These are phyloP conservation scores for Oscarella lobularis DNA, from an alignment of 37 sponge, comb jelly and placozoan species.

Conservation along the genomic window DNA sequence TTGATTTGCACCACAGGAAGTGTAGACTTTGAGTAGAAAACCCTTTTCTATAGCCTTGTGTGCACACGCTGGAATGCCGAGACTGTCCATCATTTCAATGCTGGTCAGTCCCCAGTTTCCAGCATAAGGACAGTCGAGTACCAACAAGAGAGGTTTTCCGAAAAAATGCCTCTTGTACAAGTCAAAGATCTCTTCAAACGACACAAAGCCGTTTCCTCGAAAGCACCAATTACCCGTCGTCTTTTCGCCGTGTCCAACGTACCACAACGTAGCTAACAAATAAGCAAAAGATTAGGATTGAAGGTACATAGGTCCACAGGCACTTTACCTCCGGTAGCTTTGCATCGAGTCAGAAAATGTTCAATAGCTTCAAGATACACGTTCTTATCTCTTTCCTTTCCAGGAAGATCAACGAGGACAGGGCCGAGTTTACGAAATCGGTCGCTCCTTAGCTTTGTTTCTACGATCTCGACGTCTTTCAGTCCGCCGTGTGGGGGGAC, in stretches of 20 bases:
- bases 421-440: too few species aligned
- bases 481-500: too few species aligned
- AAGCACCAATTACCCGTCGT: constrained; percentile 75
- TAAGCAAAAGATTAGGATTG: neutral
- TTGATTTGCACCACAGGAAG: constrained; percentile 5
- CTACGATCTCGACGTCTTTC: too few species aligned
- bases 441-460: too few species aligned
- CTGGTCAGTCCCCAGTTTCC: constrained; percentile 16
- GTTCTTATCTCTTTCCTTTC: too few species aligned
- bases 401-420: too few species aligned
- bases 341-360: too few species aligned
- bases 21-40: constrained; percentile 20
- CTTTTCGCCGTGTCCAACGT: constrained; percentile 44
- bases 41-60: constrained; percentile 23
- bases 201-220: constrained; percentile 22
- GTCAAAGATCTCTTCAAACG: constrained; percentile 27
- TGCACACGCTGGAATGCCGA: constrained; percentile 36
- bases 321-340: too few species aligned
- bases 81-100: constrained; percentile 15
- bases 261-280: constrained; percentile 30
- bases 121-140: constrained; percentile 32
- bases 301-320: too few species aligned
- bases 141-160: constrained; percentile 19
- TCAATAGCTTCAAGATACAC: too few species aligned
- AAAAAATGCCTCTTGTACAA: constrained; percentile 15